Evolutionary conservation across 2,113 vertebrate genomes (phyloP).

Genomic region (Nycticebus coucang): DNA sequence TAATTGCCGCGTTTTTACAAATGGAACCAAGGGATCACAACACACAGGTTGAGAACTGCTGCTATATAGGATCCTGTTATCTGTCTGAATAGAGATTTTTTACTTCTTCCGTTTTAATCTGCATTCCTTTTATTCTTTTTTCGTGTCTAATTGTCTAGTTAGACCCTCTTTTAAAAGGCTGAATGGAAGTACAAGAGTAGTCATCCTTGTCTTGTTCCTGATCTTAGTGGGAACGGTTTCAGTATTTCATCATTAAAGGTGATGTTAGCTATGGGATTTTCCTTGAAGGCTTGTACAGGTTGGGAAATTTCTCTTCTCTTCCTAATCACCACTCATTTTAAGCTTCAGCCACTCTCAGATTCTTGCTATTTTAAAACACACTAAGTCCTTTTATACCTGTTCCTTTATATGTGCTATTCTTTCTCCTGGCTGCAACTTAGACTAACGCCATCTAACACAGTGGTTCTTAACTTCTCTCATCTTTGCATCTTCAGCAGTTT

Average conservation of each 20-base stretch:
- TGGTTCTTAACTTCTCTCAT: background rate
- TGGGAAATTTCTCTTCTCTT: background rate
- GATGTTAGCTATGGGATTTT: background rate
- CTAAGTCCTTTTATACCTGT: background rate
- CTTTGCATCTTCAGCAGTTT: background rate
- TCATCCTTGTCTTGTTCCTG: background rate
- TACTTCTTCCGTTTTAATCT: background rate
- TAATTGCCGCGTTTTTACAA: no score
- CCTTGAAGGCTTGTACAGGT: background rate
- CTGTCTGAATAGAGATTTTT: background rate
- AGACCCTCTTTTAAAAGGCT: background rate
- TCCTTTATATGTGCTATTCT: background rate
- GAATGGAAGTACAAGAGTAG: background rate
- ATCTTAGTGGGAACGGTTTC: background rate
- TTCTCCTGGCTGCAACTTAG: background rate
- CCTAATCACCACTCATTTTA: background rate
- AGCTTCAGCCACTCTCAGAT: background rate
- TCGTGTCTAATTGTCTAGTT: constrained; percentile 16
- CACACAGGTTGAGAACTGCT: no score
- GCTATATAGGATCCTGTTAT: background rate
- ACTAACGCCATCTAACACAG: background rate
- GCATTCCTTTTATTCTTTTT: background rate
- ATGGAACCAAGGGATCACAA: no score
- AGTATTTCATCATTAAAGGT: background rate
- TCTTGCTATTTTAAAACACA: background rate